These are phyloP conservation scores for Labeo catla DNA, from an alignment of 2,113 vertebrate species.

Conservation along the genomic window DNA sequence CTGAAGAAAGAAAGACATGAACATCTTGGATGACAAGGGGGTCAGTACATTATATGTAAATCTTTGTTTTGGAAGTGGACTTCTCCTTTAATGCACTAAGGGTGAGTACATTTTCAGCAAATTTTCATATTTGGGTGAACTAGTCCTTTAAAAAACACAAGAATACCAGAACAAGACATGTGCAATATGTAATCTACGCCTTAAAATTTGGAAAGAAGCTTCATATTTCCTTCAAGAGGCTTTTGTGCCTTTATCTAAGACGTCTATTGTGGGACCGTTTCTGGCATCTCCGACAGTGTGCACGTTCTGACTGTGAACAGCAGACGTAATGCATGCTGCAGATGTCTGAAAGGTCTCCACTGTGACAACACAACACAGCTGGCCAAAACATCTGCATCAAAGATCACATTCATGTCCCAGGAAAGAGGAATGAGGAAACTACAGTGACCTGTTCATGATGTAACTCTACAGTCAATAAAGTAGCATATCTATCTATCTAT, in stretches of 20 bases:
- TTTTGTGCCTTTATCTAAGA: slow-evolving; percentile 47
- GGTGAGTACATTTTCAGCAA: no score
- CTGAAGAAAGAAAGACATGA: no score
- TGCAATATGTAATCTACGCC: not conserved
- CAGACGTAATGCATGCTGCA: slow-evolving; percentile 52
- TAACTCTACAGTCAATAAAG: not conserved
- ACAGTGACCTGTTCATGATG: not conserved
- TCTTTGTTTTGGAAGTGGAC: no score
- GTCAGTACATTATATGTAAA: no score
- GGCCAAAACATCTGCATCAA: slow-evolving; percentile 48
- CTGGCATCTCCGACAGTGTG: slow-evolving; percentile 41
- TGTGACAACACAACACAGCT: slow-evolving; percentile 53
- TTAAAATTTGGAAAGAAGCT: slow-evolving; percentile 1
- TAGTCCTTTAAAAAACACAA: not conserved
- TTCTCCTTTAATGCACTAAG: no score
- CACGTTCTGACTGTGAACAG: slow-evolving; percentile 41
- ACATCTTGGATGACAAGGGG: no score
- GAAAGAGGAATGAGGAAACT: not conserved
- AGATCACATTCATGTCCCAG: slow-evolving; percentile 36
- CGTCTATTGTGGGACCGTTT: slow-evolving; percentile 45
- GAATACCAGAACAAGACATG: not conserved
- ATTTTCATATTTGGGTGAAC: no score
- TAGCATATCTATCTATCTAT: not conserved
- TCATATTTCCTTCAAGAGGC: slow-evolving; percentile 37
- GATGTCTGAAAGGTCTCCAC: slow-evolving; percentile 52